Base-by-base conservation (phyloP, 2,113 vertebrate genomes). In the Mungos mungo region DNA sequence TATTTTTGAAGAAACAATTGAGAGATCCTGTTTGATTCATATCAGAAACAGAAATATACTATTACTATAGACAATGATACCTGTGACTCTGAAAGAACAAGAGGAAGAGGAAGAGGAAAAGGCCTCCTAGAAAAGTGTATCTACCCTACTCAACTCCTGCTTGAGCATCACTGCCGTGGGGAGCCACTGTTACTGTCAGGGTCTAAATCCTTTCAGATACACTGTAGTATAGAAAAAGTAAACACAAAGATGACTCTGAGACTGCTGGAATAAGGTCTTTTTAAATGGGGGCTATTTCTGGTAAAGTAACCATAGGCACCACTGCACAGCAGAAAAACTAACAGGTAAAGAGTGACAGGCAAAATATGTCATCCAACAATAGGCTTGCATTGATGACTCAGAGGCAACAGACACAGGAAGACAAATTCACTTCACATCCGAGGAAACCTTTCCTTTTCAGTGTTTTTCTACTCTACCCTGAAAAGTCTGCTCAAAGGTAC, bases 1-100 rank as follows among this genome's bases (percentile, higher is more conserved):
- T 92, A 23, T 66, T 88, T 97, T 54, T 88, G 50, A 87, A 94
- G 89, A 94, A 84, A 90, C 31, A 88, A 92, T 76, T 41, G 11
- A 79, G 3, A 31, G 18, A 29, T 84, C 38, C n/a, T 87, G 31
- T 81, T 90, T 86, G 84, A 76, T 77, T 93, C 54, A n/a, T 50
- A 38, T 35, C 52, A 76, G 66, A 97, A 95, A 65, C 45, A 90
- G 71, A 87, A 96, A 90, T 31, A 83, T 13, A 33, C 41, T 41
- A 41, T 41, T 41, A 41, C 33, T 93, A 50, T 60, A 76, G 72
- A 71, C 16, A 63, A 60, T 10, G 47, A 71, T 16, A 19, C 15
- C 27, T 33, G 29, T 38, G 35, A 77, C 23, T 60, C 25, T 25
- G 19, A 68, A 35, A 86, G 45, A 63, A 69, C 41, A 71, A 35